Evolutionary conservation across 2,113 vertebrate species (phyloP), one percentile per base, ranked within the genome.

Genomic region (Elaphurus davidianus): DNA sequence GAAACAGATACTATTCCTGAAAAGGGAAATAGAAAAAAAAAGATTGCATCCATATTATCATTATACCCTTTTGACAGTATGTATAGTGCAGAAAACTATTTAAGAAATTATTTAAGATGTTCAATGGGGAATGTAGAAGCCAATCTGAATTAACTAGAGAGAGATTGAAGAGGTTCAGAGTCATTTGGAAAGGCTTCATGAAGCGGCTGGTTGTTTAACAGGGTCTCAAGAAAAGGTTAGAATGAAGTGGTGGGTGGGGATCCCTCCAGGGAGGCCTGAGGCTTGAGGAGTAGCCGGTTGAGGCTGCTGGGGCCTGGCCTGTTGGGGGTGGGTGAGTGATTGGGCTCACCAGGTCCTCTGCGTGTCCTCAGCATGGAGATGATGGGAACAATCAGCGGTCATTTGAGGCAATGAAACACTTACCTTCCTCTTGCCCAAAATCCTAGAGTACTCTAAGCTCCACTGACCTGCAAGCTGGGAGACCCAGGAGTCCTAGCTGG

Each of bases 301-400:
- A 67, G 50, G 85, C 55, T 92, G 76, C 88, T 59, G 27, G 90
- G 92, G 64, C 92, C 57, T 13, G 88, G 81, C 45, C 60, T 17
- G 40, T 15, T 0, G 0, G 67, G 10, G 36, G 67, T 74, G 67
- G 19, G 67, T 40, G 59, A 74, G 64, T 95, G 97, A 97, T 85
- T 97, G 94, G 90, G 54, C 54, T 98, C 92, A 90, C 92, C 84
- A 94, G 87, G 87, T 93, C 90, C 90, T 97, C 94, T 84, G 74
- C 60, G 54, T 90, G 90, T 1, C 5, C 83, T 90, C 60, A 79
- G 55, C 52, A 78, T 71, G 40, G 95, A 95, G 87, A 87, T 96
- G 95, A 97, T 97, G 96, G 94, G 87, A 97, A 87, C 95, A 98
- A 90, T 98, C 96, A 98, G 13, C 60, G 92, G 83, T 96, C 90